Conservation (phyloP, 1,140 invertebrate genomes). For the Orchesella cincta region DNA sequence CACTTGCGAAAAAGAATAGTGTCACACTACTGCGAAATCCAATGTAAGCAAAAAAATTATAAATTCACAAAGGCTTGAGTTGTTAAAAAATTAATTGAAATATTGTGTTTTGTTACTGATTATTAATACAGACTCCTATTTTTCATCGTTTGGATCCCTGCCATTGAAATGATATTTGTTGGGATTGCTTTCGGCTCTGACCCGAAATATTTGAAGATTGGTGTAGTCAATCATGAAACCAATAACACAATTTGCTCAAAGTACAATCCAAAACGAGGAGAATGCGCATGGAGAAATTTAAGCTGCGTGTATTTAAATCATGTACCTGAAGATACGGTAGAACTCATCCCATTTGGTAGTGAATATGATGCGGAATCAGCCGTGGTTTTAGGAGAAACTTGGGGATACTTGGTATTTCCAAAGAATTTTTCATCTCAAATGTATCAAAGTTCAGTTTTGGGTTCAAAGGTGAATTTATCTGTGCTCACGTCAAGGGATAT, state of each 20-base stretch:
- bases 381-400: neutral
- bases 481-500: neutral
- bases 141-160: too few species aligned
- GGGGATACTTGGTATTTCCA: constrained; percentile 6
- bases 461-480: neutral
- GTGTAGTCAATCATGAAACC: neutral
- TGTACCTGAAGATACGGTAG: neutral
- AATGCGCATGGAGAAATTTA: constrained; percentile 14
- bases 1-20: neutral
- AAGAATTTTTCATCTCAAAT: neutral
- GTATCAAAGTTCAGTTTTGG: neutral
- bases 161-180: neutral
- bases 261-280: neutral
- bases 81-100: neutral
- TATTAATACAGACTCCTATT: too few species aligned
- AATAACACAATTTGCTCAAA: neutral
- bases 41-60: neutral
- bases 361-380: neutral
- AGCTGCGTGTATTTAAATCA: neutral
- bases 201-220: neutral
- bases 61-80: neutral
- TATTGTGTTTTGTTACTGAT: neutral
- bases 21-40: neutral
- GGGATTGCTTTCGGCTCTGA: neutral
- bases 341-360: neutral